These are phyloP conservation scores for Australoheros facetus DNA, from an alignment of 2,797 vertebrate genomes.

Conservation along the genomic window DNA sequence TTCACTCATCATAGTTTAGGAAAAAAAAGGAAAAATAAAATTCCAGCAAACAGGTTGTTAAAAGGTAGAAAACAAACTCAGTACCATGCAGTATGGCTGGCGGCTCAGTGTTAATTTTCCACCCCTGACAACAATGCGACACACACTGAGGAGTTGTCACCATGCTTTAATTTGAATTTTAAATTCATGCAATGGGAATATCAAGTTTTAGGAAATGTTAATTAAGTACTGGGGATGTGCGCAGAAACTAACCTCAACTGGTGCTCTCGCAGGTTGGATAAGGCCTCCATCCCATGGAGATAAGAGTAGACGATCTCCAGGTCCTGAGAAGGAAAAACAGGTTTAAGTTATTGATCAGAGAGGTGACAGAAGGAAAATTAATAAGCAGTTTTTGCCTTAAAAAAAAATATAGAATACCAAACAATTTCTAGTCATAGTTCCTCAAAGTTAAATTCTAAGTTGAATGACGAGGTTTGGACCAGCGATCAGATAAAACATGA, in stretches of 20 bases:
- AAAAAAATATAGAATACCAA: background rate
- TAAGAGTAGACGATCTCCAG: conserved; percentile 99
- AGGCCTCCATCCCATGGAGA: conserved; percentile 97
- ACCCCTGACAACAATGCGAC: background rate
- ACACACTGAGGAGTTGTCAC: conserved; percentile 21
- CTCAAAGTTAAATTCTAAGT: background rate
- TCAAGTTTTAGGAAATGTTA: background rate
- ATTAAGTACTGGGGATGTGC: background rate
- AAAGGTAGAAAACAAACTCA: background rate
- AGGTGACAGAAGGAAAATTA: background rate
- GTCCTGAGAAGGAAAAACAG: conserved; percentile 81
- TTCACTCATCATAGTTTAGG: background rate
- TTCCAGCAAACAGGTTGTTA: background rate
- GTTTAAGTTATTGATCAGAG: background rate
- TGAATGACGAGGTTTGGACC: background rate
- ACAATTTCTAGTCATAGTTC: no score
- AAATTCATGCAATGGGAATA: conserved; percentile 9
- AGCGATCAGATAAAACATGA: background rate
- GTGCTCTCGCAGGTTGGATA: conserved; percentile 96
- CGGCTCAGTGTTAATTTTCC: conserved; percentile 7
- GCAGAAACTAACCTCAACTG: conserved; percentile 87
- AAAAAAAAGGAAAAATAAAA: background rate
- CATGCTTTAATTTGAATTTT: conserved; percentile 21
- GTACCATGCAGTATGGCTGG: background rate
- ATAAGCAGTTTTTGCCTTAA: background rate